A percentile compares a stretch with the other conserved stretches of the same genome.
Evolutionary conservation across 2,113 vertebrate genomes (phyloP).

Genomic region (Vulpes vulpes): DNA sequence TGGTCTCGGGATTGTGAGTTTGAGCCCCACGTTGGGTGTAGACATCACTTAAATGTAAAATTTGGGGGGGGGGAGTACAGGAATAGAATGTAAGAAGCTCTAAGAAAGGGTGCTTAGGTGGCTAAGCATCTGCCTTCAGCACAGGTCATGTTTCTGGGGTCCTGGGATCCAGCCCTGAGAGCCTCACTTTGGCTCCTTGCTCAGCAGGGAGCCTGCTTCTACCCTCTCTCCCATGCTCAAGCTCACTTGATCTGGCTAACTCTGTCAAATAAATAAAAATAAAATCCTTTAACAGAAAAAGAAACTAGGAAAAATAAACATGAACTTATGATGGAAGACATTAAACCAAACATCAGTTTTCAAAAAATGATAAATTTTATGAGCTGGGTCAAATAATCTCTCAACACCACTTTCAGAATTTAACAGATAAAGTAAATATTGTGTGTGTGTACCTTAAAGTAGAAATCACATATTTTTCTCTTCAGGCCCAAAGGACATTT

Average conservation of each 20-base stretch:
- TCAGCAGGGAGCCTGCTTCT: no score
- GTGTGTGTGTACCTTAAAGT: neutral
- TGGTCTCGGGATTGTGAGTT: no score
- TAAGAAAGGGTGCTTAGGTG: neutral
- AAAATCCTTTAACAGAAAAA: no score
- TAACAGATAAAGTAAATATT: neutral
- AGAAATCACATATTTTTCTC: neutral
- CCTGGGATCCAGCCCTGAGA: no score
- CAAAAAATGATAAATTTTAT: slow-evolving; percentile 6
- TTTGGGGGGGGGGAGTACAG: neutral
- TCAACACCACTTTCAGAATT: neutral
- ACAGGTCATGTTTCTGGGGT: no score
- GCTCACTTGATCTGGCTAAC: no score
- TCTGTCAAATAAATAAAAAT: no score
- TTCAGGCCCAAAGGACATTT: neutral
- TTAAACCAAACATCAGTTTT: neutral
- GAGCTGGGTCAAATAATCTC: neutral
- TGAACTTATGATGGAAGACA: neutral
- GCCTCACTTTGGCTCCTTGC: no score
- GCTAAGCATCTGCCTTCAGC: no score
- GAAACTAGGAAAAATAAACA: neutral
- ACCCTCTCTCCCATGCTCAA: no score
- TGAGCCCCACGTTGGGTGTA: no score
- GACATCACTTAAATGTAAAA: no score
- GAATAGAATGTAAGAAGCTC: neutral